Percentiles rank a stretch among this genome's conserved stretches.
Evolutionary conservation across 2,888 invertebrate genomes (phyloP).

Genomic region (Heliconius hortense): DNA sequence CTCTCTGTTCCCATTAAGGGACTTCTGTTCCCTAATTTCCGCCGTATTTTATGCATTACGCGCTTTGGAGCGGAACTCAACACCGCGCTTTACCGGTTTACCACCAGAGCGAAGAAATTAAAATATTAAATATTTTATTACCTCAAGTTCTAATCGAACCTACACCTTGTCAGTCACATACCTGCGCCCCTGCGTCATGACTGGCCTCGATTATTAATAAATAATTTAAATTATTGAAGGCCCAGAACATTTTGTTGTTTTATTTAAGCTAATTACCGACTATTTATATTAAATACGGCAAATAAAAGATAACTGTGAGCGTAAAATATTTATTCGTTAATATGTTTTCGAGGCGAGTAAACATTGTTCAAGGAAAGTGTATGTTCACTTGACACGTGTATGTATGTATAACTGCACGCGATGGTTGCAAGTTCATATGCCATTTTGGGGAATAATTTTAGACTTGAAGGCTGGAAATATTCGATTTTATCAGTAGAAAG

Average conservation of each 20-base stretch:
- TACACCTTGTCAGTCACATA: background rate
- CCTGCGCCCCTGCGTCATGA: background rate
- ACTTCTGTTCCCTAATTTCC: background rate
- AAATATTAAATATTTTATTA: background rate
- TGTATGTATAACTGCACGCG: background rate
- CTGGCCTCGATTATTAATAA: background rate
- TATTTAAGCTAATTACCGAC: background rate
- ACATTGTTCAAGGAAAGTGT: background rate
- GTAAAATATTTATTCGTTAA: background rate
- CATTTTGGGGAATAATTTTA: too few species aligned
- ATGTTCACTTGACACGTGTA: background rate
- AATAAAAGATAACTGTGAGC: background rate
- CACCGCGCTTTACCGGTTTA: too few species aligned
- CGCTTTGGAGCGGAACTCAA: background rate
- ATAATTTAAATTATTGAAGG: too few species aligned
- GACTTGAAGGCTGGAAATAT: too few species aligned
- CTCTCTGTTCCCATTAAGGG: background rate
- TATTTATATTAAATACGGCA: conserved; percentile 5
- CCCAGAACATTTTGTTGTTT: too few species aligned
- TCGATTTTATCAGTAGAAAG: too few species aligned
- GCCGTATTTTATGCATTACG: background rate
- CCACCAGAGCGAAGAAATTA: background rate
- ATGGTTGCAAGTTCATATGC: background rate
- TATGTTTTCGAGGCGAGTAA: background rate
- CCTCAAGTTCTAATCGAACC: background rate